These are phyloP conservation scores for Calameuta pallipes DNA, from an alignment of 2,888 invertebrate species.

Conservation along the genomic window DNA sequence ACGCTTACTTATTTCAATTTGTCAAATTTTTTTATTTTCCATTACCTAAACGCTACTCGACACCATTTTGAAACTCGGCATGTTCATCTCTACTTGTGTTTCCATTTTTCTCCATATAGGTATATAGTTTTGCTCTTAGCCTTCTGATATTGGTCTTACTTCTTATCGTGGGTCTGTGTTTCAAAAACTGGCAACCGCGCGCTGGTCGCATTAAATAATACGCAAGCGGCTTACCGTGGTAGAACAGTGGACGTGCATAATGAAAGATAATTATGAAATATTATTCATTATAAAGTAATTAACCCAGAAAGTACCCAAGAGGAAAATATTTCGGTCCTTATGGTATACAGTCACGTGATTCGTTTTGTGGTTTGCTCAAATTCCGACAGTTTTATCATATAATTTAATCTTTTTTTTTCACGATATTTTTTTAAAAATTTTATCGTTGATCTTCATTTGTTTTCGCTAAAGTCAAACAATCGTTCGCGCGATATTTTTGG, in stretches of 20 bases:
- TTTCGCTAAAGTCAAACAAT: background rate
- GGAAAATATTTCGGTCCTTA: background rate
- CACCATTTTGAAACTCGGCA: background rate
- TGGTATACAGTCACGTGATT: background rate
- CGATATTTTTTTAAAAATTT: background rate
- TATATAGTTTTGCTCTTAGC: background rate
- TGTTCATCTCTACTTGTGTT: background rate
- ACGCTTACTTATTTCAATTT: background rate
- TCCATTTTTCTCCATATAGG: background rate
- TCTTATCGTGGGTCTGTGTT: background rate
- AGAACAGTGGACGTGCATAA: background rate
- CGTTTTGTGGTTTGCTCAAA: background rate
- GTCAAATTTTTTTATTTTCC: background rate
- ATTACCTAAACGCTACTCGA: background rate
- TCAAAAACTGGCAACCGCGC: background rate
- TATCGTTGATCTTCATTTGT: background rate
- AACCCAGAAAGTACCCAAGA: background rate
- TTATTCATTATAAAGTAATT: slow-evolving; percentile 4
- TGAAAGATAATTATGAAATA: slow-evolving; percentile 1
- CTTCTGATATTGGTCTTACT: background rate
- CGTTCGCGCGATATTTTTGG: background rate
- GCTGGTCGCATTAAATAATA: too few relatives aligned
- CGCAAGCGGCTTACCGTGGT: background rate
- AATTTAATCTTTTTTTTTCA: background rate
- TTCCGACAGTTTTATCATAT: background rate